Evolutionary conservation across 2,113 vertebrate genomes (phyloP).

Genomic region (Cranoglanis bouderius): DNA sequence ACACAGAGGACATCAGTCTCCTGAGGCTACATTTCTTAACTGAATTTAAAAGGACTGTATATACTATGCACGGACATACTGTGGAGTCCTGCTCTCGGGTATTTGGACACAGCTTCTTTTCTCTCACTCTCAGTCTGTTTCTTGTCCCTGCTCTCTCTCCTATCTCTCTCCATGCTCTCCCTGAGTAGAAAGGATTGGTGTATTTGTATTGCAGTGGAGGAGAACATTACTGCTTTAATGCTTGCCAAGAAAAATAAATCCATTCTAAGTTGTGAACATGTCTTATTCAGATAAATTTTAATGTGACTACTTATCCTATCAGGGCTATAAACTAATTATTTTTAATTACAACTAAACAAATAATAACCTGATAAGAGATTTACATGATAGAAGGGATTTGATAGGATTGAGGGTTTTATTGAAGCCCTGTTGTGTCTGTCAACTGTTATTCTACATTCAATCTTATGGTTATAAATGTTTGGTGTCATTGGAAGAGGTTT

Average conservation of each 20-base stretch:
- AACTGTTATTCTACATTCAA: neutral
- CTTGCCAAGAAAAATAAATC: conserved; percentile 57
- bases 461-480: neutral
- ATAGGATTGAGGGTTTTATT: neutral
- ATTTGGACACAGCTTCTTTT: conserved; percentile 17
- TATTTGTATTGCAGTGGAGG: conserved; percentile 58
- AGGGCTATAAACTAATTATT: conserved; percentile 60
- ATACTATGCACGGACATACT: conserved; percentile 47
- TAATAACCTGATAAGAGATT: neutral
- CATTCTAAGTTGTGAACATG: conserved; percentile 51
- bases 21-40: conserved; percentile 51
- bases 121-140: neutral
- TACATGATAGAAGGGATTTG: neutral
- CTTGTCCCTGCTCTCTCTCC: neutral
- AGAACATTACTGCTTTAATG: conserved; percentile 63
- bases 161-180: neutral
- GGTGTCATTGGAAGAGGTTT: neutral
- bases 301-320: conserved; percentile 48
- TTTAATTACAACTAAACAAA: conserved; percentile 51
- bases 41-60: conserved; percentile 42
- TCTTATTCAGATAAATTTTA: conserved; percentile 49
- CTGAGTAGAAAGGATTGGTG: conserved; percentile 44
- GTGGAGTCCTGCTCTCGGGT: conserved; percentile 14
- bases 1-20: conserved; percentile 51
- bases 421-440: neutral